Percentiles rank a stretch among this genome's conserved stretches.
These are phyloP conservation scores for Oryzias dopingdopingensis DNA, from an alignment of 2,797 vertebrate species.

Conservation along the genomic window DNA sequence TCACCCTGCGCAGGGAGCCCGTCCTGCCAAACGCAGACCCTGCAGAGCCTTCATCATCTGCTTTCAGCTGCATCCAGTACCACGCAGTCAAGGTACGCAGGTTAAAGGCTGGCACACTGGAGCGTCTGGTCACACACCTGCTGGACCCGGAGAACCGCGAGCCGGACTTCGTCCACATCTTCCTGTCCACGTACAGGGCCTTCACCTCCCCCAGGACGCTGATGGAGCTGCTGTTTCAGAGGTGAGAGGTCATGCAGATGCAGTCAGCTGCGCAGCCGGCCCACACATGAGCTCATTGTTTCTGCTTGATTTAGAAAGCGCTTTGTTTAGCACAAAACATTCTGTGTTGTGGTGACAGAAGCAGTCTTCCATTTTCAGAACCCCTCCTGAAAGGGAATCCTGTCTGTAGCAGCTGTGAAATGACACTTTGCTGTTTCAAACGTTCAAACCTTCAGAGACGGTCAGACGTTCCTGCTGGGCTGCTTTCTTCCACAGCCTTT, in stretches of 20 bases:
- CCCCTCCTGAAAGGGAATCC: too few species aligned
- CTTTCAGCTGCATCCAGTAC: conserved; percentile 79
- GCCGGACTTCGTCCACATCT: conserved; percentile 74
- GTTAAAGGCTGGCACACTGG: conserved; percentile 81
- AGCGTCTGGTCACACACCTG: conserved; percentile 80
- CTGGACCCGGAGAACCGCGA: conserved; percentile 75
- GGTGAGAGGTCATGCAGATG: conserved; percentile 55
- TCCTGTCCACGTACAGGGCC: conserved; percentile 85
- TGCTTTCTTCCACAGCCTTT: too few species aligned
- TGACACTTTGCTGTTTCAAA: too few species aligned
- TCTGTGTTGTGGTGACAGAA: too few species aligned
- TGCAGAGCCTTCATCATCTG: neutral
- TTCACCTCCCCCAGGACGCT: conserved; percentile 78
- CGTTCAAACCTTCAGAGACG: too few species aligned
- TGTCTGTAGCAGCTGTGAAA: too few species aligned
- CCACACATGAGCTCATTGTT: conserved; percentile 5
- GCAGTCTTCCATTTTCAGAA: neutral
- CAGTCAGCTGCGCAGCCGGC: conserved; percentile 9
- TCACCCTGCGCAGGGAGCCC: conserved; percentile 81
- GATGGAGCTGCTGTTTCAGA: conserved; percentile 82
- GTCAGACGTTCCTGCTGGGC: too few species aligned
- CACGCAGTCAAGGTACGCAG: conserved; percentile 85
- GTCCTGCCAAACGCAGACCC: conserved; percentile 48
- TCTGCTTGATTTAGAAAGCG: conserved; percentile 5
- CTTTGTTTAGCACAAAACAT: conserved; percentile 5